These are phyloP conservation scores for Pangasianodon gigas DNA, from an alignment of 2,113 vertebrate species.

Conservation along the genomic window DNA sequence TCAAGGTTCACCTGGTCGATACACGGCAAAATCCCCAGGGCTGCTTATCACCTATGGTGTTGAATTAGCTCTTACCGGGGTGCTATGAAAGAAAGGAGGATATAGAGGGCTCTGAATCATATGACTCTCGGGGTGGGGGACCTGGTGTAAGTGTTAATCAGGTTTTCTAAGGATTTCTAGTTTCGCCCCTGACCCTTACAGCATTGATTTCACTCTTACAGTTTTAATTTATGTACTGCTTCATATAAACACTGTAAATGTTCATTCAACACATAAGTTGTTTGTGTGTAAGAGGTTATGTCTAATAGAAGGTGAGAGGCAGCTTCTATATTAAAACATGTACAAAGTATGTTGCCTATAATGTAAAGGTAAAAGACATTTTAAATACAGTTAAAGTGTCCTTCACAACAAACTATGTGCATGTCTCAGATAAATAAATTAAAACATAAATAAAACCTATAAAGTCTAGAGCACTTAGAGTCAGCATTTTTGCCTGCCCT, in stretches of 20 bases:
- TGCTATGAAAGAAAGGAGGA: neutral
- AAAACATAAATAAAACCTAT: neutral
- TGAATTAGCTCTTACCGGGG: neutral
- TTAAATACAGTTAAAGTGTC: neutral
- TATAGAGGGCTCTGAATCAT: neutral
- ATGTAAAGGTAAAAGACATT: neutral
- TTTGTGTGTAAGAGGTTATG: neutral
- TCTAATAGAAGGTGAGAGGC: neutral
- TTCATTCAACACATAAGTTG: neutral
- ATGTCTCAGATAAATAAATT: neutral
- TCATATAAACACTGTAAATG: neutral
- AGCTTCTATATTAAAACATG: neutral
- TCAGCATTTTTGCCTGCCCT: neutral
- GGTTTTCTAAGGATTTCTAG: neutral
- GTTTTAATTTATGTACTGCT: neutral
- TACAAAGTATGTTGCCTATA: neutral
- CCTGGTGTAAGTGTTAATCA: neutral
- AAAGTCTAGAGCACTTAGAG: neutral
- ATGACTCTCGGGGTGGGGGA: neutral
- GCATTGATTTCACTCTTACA: neutral
- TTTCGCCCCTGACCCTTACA: neutral
- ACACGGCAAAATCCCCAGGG: neutral
- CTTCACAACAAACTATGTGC: neutral
- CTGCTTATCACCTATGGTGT: constrained; percentile 21
- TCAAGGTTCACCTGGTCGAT: constrained; percentile 9